Evolutionary conservation across 2,797 vertebrate species (phyloP).

Genomic region (Crocidura indochinensis): DNA sequence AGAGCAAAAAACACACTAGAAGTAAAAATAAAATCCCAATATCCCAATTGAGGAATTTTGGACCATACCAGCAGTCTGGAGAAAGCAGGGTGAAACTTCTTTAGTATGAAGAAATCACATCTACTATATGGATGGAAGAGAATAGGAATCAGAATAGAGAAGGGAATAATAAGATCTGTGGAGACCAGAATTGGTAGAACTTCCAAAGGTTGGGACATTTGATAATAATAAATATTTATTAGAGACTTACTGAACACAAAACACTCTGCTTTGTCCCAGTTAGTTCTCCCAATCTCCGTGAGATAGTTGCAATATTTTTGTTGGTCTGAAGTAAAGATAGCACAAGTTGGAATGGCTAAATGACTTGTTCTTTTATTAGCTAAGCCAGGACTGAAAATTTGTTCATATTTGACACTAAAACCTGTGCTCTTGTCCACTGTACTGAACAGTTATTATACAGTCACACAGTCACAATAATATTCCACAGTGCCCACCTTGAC

Average conservation of each 20-base stretch:
- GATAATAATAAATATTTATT: not conserved
- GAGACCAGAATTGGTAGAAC: not conserved
- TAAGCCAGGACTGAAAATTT: not conserved
- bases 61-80: not conserved
- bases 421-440: not conserved
- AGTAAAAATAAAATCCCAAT: not conserved
- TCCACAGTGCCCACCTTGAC: not conserved
- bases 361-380: not conserved
- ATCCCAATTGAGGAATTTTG: not conserved
- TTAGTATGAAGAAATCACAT: not conserved
- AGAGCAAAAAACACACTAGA: not conserved
- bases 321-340: not conserved
- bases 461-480: not conserved
- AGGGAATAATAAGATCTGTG: not conserved
- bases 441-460: not conserved
- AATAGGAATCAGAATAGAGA: not conserved
- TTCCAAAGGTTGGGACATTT: not conserved
- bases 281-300: not conserved
- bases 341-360: not conserved
- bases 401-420: not conserved
- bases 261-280: not conserved
- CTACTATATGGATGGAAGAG: not conserved
- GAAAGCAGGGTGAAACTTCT: not conserved
- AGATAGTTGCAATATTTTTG: not conserved
- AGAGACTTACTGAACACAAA: not conserved